phyloP scores from a whole-genome alignment of 2,797 vertebrate genomes.

The Mustela erminea region DNA sequence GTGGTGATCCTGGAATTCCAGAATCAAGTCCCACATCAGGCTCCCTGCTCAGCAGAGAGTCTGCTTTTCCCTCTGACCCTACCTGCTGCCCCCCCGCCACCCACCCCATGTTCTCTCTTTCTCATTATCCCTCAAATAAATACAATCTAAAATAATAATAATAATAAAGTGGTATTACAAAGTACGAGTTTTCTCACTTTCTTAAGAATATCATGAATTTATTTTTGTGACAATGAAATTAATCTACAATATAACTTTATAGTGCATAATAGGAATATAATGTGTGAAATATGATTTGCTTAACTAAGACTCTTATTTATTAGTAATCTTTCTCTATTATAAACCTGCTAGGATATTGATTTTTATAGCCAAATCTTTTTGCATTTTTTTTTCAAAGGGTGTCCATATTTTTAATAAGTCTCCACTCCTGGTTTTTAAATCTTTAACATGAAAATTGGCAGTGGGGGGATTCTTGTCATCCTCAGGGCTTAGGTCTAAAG shows the following conservation, averaged over 20 bases:
- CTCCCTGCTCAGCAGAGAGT: too few species aligned
- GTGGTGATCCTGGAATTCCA: too few species aligned
- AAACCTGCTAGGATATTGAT: background rate
- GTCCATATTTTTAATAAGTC: slow-evolving; percentile 39
- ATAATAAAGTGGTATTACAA: background rate
- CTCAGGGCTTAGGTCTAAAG: slow-evolving; percentile 80
- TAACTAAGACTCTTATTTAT: background rate
- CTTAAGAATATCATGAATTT: slow-evolving; percentile 20
- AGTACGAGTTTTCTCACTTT: slow-evolving; percentile 7
- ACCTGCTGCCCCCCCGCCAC: too few species aligned
- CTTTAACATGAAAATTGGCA: slow-evolving; percentile 22
- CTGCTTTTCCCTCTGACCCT: too few species aligned
- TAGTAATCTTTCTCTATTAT: slow-evolving; percentile 27
- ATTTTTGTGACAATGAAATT: slow-evolving; percentile 50
- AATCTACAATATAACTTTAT: background rate
- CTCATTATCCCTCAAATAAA: too few species aligned
- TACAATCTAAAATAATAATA: too few species aligned
- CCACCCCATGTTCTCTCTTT: too few species aligned
- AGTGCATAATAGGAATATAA: slow-evolving; percentile 24
- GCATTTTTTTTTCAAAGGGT: background rate
- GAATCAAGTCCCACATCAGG: too few species aligned
- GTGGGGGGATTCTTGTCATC: slow-evolving; percentile 41
- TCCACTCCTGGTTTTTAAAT: slow-evolving; percentile 29
- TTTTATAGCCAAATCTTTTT: slow-evolving; percentile 34
- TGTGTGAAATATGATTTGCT: slow-evolving; percentile 17